Conservation (phyloP, 2,113 vertebrate species). For the Siniperca knerii region DNA sequence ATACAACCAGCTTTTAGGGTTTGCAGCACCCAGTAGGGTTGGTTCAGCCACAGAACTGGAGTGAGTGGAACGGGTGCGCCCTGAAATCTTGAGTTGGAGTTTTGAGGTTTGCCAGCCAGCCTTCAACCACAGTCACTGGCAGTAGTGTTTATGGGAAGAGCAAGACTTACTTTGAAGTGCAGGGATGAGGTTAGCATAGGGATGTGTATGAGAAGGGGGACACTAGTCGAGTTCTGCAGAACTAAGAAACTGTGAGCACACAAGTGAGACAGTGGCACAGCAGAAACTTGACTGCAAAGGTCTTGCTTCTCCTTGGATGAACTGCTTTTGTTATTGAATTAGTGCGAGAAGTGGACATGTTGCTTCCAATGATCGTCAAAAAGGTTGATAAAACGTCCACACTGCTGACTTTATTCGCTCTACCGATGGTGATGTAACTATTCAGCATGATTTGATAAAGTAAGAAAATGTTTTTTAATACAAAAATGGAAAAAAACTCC, state of each 20-base stretch:
- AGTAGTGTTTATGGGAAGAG: conserved; percentile 27
- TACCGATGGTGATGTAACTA: background rate
- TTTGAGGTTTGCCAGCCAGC: conserved; percentile 38
- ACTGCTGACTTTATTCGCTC: conserved; percentile 14
- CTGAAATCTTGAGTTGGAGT: conserved; percentile 23
- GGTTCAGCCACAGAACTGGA: conserved; percentile 26
- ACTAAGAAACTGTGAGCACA: background rate
- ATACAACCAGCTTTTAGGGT: conserved; percentile 15
- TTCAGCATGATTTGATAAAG: conserved; percentile 1
- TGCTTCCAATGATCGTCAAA: conserved; percentile 24
- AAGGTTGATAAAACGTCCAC: background rate
- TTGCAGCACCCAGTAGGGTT: conserved; percentile 24
- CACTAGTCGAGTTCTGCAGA: background rate
- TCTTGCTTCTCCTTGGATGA: background rate
- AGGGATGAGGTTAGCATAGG: background rate
- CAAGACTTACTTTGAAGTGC: conserved; percentile 3
- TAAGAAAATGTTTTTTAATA: background rate
- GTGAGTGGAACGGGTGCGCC: conserved; percentile 10
- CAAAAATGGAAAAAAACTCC: background rate
- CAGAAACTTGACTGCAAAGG: background rate
- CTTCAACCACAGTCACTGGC: conserved; percentile 36
- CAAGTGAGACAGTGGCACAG: background rate
- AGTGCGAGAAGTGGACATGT: background rate
- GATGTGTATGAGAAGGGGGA: background rate
- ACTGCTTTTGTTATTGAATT: background rate